Percentiles rank a stretch among this genome's conserved stretches.
Evolutionary conservation across 2,113 vertebrate genomes (phyloP).

Genomic region (Arenaria interpres): DNA sequence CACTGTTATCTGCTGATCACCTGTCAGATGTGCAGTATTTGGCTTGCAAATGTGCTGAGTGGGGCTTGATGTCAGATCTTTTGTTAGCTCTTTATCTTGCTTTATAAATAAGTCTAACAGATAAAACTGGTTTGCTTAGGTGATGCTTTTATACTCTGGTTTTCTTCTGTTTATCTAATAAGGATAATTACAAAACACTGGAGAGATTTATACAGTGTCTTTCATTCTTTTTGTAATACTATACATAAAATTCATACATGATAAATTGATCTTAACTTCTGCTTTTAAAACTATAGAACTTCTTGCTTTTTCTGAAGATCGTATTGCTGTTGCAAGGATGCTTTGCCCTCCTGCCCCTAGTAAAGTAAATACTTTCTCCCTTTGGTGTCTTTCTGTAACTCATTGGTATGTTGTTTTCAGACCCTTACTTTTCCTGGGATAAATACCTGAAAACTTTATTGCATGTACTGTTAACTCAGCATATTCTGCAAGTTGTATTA

Average conservation of each 20-base stretch:
- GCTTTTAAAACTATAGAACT: background rate
- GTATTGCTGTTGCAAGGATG: background rate
- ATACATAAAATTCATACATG: background rate
- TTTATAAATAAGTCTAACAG: background rate
- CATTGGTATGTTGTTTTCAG: background rate
- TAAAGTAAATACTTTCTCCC: background rate
- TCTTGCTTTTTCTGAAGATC: background rate
- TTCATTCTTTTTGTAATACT: background rate
- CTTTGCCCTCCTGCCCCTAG: background rate
- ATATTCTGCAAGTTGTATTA: constrained; percentile 6
- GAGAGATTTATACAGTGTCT: background rate
- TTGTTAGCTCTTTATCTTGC: constrained; percentile 20
- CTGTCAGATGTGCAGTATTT: constrained; percentile 33
- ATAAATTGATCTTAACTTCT: background rate
- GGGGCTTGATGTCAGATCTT: background rate
- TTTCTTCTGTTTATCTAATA: constrained; percentile 1
- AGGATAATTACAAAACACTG: background rate
- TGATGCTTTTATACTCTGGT: background rate
- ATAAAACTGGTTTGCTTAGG: background rate
- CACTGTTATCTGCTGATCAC: background rate
- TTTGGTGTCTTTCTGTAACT: background rate
- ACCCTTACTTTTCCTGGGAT: background rate
- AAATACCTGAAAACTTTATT: background rate
- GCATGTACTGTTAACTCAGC: constrained; percentile 28
- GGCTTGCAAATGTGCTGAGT: constrained; percentile 44